Conservation (phyloP, 2,797 vertebrate species). For the Craterocephalus amniculus region DNA sequence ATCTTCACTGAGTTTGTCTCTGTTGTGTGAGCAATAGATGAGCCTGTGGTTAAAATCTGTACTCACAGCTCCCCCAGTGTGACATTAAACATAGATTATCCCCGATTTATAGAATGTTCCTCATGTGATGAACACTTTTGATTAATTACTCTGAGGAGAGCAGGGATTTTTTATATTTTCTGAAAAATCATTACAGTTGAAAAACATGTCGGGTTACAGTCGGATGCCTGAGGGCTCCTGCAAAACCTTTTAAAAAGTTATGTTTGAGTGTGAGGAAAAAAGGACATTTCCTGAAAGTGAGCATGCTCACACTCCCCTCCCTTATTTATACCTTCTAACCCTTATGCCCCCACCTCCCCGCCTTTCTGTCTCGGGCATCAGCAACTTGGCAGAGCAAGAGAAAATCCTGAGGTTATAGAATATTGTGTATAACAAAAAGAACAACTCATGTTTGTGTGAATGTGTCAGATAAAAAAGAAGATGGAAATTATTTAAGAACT, state of each 20-base stretch:
- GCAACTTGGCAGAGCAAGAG: conserved; percentile 42
- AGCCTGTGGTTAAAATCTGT: conserved; percentile 15
- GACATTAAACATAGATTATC: conserved; percentile 17
- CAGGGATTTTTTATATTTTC: conserved; percentile 1
- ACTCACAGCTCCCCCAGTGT: not conserved
- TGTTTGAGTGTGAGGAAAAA: conserved; percentile 19
- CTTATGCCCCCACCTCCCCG: conserved; percentile 28
- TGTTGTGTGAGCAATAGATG: conserved; percentile 1
- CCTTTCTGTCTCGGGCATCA: conserved; percentile 27
- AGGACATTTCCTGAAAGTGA: conserved; percentile 43
- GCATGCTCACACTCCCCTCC: not conserved
- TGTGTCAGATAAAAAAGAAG: too few relatives aligned
- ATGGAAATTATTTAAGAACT: too few relatives aligned
- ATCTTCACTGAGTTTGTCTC: not conserved
- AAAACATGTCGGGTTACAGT: conserved; percentile 11
- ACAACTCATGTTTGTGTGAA: not conserved
- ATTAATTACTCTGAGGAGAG: conserved; percentile 12
- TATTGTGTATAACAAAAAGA: too few relatives aligned
- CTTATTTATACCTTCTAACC: conserved; percentile 3
- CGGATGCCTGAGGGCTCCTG: not conserved
- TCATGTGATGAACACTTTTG: conserved; percentile 11
- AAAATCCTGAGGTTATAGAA: not conserved
- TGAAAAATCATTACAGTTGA: not conserved
- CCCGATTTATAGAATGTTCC: not conserved
- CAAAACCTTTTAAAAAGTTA: conserved; percentile 4